A percentile compares a stretch with the other conserved stretches of the same genome.
phyloP scores from a whole-genome alignment of 2,113 vertebrate species.

The human region DNA sequence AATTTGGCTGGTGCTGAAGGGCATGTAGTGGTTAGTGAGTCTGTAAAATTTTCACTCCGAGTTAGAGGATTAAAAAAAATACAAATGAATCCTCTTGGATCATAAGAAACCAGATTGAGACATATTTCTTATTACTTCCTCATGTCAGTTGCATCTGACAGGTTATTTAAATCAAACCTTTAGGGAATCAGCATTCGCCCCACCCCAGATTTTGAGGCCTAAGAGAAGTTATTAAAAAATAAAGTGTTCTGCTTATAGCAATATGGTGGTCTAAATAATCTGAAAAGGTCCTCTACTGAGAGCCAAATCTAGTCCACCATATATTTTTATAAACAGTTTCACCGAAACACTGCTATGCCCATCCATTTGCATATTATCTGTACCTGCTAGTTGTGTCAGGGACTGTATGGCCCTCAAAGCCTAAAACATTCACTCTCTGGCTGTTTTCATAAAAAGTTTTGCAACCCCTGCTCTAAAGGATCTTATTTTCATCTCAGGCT shows the following conservation, averaged over 20 bases:
- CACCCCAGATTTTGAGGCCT: background rate
- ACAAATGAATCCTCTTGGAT: background rate
- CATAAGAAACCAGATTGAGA: background rate
- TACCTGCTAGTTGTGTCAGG: background rate
- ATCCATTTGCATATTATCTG: background rate
- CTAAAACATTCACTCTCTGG: background rate
- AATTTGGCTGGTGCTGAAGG: background rate
- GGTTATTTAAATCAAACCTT: background rate
- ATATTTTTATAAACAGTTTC: background rate
- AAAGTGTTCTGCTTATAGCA: background rate
- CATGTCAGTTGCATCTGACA: background rate
- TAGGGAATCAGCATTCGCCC: background rate
- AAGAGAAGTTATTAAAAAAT: background rate
- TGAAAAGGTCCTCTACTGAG: background rate
- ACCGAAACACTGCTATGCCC: background rate
- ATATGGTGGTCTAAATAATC: background rate
- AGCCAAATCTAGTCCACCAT: background rate
- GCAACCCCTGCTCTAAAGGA: background rate
- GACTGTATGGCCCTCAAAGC: background rate
- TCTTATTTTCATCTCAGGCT: background rate
- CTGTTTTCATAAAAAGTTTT: background rate
- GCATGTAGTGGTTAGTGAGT: background rate
- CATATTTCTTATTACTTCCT: background rate
- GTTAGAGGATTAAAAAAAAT: background rate
- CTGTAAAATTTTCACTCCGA: background rate